A percentile compares a stretch with the other conserved stretches of the same genome.
Evolutionary conservation across 2,888 invertebrate species (phyloP).

Genomic region (Pocota personata): DNA sequence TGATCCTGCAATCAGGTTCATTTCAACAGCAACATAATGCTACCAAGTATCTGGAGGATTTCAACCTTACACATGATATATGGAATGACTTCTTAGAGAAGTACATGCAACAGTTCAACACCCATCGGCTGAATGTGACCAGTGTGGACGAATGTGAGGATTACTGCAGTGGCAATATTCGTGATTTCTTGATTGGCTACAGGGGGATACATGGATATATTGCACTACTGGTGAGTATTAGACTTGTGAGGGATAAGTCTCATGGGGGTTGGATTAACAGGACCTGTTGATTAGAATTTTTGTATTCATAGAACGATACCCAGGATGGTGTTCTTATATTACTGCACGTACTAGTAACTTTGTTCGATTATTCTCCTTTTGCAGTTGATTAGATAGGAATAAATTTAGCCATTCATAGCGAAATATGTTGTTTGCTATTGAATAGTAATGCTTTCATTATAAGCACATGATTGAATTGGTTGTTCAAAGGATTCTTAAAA

Average conservation of each 20-base stretch:
- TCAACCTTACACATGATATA: slow-evolving; percentile 77
- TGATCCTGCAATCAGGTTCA: slow-evolving; percentile 53
- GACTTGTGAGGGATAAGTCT: neutral
- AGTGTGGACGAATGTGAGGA: slow-evolving; percentile 78
- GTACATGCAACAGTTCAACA: slow-evolving; percentile 74
- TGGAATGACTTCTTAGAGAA: slow-evolving; percentile 77
- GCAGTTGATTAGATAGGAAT: no score
- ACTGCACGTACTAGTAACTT: no score
- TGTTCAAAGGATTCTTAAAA: no score
- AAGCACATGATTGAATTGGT: no score
- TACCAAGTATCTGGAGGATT: slow-evolving; percentile 63
- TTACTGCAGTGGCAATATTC: slow-evolving; percentile 86
- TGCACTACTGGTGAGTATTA: slow-evolving; percentile 88
- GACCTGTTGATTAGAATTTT: neutral
- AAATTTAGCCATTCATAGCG: no score
- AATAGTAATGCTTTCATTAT: no score
- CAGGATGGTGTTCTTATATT: neutral
- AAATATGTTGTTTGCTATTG: no score
- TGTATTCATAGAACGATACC: neutral
- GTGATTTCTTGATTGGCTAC: slow-evolving; percentile 86
- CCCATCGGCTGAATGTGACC: slow-evolving; percentile 52
- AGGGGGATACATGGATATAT: slow-evolving; percentile 91
- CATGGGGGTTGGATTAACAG: neutral
- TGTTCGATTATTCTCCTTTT: no score
- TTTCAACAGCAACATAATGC: slow-evolving; percentile 50